These are phyloP conservation scores for Tretioscincus oriximinensis DNA, from an alignment of 2,113 vertebrate genomes.

Conservation along the genomic window DNA sequence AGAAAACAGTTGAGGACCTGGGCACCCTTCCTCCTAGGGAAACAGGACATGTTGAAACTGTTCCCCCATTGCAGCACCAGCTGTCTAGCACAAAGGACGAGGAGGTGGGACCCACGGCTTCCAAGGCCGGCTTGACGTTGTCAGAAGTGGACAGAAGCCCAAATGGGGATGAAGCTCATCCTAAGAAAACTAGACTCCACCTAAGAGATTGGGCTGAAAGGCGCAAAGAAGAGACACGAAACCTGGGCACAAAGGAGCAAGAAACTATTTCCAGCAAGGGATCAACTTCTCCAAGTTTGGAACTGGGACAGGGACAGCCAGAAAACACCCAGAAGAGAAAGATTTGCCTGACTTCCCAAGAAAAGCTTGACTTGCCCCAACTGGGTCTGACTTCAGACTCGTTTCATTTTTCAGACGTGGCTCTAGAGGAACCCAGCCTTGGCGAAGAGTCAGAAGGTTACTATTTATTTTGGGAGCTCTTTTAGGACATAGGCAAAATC, in stretches of 20 bases:
- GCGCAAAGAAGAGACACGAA: background rate
- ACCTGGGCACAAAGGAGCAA: background rate
- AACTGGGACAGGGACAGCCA: background rate
- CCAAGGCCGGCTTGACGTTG: background rate
- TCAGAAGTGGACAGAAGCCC: background rate
- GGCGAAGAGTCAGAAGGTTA: slow-evolving; percentile 25
- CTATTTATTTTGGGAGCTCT: background rate
- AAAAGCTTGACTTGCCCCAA: slow-evolving; percentile 78
- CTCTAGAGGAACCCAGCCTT: background rate
- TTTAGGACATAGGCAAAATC: background rate
- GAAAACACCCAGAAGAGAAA: slow-evolving; percentile 50
- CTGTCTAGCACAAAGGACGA: background rate
- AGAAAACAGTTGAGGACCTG: background rate
- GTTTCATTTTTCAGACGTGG: slow-evolving; percentile 49
- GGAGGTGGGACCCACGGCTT: background rate
- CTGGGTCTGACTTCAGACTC: slow-evolving; percentile 74
- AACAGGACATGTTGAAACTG: background rate
- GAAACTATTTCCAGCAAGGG: background rate
- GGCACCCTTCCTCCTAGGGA: background rate
- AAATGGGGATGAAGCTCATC: background rate
- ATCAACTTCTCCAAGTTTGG: background rate
- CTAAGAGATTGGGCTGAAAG: background rate
- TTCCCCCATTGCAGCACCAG: background rate
- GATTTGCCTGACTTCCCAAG: slow-evolving; percentile 67
- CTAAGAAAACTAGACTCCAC: background rate